phyloP scores from a whole-genome alignment of 1,140 invertebrate genomes.

The Augochlora pura region DNA sequence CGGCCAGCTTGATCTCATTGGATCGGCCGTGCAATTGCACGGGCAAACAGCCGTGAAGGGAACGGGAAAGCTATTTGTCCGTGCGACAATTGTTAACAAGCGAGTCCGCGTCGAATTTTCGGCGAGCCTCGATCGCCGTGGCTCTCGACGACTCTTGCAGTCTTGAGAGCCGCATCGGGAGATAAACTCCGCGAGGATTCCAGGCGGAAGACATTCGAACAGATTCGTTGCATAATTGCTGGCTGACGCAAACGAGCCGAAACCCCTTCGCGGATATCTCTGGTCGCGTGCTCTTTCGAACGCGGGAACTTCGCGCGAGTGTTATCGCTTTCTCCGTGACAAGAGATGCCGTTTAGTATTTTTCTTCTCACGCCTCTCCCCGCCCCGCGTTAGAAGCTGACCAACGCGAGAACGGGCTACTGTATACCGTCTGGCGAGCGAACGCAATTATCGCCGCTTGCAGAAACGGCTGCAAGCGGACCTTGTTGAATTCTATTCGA shows the following conservation, averaged over 20 bases:
- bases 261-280: neutral
- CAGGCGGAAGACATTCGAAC: neutral
- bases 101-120: too few species aligned
- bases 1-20: neutral
- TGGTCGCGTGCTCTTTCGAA: neutral
- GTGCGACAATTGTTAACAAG: neutral
- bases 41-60: neutral
- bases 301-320: neutral
- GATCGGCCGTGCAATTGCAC: neutral
- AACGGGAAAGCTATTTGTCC: neutral
- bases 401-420: too few species aligned
- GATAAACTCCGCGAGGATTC: neutral
- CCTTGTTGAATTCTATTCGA: too few species aligned
- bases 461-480: too few species aligned
- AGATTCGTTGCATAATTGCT: neutral
- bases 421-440: too few species aligned
- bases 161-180: neutral
- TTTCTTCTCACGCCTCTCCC: too few species aligned
- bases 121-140: too few species aligned
- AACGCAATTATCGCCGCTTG: too few species aligned
- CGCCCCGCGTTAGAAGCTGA: too few species aligned
- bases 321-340: conserved; percentile 11
- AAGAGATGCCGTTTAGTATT: neutral
- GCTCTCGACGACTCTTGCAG: too few species aligned
- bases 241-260: neutral